phyloP scores from a whole-genome alignment of 2,113 vertebrate species.

The Nothobranchius furzeri region DNA sequence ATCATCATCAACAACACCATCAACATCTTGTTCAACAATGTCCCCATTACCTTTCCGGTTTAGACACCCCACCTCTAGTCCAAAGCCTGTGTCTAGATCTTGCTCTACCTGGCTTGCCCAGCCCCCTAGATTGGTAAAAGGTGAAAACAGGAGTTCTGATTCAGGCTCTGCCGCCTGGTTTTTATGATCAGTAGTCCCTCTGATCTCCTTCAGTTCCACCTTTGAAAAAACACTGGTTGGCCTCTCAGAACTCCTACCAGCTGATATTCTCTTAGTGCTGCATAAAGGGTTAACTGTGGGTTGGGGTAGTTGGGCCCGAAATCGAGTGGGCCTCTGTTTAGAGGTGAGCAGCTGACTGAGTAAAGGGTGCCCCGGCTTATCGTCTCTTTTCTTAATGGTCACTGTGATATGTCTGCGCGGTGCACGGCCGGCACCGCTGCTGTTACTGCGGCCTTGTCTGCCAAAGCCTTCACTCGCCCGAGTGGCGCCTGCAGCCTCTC shows the following conservation, averaged over 20 bases:
- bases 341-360: constrained; percentile 81
- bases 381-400: constrained; percentile 75
- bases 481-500: constrained; percentile 78
- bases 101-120: constrained; percentile 60
- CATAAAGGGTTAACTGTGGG: constrained; percentile 43
- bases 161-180: constrained; percentile 43
- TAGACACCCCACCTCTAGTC: constrained; percentile 61
- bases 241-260: constrained; percentile 42
- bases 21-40: constrained; percentile 68
- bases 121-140: constrained; percentile 55
- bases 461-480: constrained; percentile 71
- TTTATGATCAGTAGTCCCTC: constrained; percentile 26
- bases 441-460: constrained; percentile 64
- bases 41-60: constrained; percentile 60
- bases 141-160: constrained; percentile 48
- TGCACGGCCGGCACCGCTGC: constrained; percentile 35
- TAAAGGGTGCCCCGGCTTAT: constrained; percentile 75
- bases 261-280: constrained; percentile 43
- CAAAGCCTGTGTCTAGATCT: constrained; percentile 60
- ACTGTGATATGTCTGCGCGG: constrained; percentile 68
- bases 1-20: constrained; percentile 63
- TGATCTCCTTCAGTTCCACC: constrained; percentile 45
- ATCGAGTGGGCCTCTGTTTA: constrained; percentile 68
- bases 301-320: constrained; percentile 52
- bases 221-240: constrained; percentile 33